These are phyloP conservation scores for Bradysia coprophila DNA, from an alignment of 1,140 invertebrate species.

Conservation along the genomic window DNA sequence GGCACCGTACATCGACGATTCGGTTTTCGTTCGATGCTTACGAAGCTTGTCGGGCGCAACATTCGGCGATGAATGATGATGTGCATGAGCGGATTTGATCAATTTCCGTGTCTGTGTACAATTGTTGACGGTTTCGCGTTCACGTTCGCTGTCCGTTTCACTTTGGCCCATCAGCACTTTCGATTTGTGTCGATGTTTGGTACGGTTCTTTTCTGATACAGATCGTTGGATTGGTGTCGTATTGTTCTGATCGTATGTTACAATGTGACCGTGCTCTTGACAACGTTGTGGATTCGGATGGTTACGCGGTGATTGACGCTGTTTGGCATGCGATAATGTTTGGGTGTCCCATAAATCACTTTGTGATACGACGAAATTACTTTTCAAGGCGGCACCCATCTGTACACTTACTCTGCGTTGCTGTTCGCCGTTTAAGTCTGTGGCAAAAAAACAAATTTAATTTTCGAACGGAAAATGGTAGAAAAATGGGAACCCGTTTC, in stretches of 20 bases:
- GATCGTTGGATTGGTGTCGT: constrained; percentile 32
- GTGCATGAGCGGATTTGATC: constrained; percentile 17
- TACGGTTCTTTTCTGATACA: constrained; percentile 33
- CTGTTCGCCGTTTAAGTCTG: constrained; percentile 2
- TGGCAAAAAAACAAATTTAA: not conserved
- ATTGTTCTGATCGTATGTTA: constrained; percentile 14
- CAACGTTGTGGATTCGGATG: constrained; percentile 21
- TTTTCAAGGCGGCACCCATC: constrained; percentile 26
- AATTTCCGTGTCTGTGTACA: constrained; percentile 17
- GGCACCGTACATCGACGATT: constrained; percentile 48
- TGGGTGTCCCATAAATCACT: constrained; percentile 41
- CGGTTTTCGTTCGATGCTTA: constrained; percentile 18
- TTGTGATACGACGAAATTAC: constrained; percentile 38
- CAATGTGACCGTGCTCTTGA: constrained; percentile 17
- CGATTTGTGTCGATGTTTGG: constrained; percentile 25
- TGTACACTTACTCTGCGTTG: constrained; percentile 16
- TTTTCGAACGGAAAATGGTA: not conserved
- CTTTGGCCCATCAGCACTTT: constrained; percentile 30
- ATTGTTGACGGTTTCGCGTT: constrained; percentile 16
- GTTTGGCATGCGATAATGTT: constrained; percentile 34
- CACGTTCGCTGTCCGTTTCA: constrained; percentile 27
- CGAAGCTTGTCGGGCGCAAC: constrained; percentile 19
- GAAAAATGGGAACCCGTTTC: too few relatives aligned
- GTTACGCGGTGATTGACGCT: constrained; percentile 24
- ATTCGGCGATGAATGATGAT: constrained; percentile 22